These are phyloP conservation scores for Burhinus bistriatus DNA, from an alignment of 2,113 vertebrate genomes.

Conservation along the genomic window DNA sequence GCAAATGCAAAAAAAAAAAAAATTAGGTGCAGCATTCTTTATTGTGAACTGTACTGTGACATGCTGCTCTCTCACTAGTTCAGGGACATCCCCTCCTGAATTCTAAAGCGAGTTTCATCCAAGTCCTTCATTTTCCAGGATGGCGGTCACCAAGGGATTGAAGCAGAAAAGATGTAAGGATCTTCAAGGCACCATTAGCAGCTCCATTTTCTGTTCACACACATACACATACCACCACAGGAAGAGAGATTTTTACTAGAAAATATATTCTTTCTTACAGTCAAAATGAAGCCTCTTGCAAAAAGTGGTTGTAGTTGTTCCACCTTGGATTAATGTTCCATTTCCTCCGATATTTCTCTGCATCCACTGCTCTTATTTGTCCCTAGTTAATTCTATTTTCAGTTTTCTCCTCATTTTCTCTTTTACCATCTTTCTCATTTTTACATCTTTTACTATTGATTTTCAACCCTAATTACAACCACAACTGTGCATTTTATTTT, in stretches of 20 bases:
- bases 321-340: slow-evolving; percentile 1
- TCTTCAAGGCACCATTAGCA: slow-evolving; percentile 32
- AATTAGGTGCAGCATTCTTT: not conserved
- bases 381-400: not conserved
- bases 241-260: not conserved
- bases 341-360: not conserved
- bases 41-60: not conserved
- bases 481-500: slow-evolving; percentile 59
- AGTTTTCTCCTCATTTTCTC: slow-evolving; percentile 10
- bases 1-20: not conserved
- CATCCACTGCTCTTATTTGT: slow-evolving; percentile 1
- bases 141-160: not conserved
- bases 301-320: not conserved
- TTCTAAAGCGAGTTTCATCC: not conserved
- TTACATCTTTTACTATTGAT: slow-evolving; percentile 52
- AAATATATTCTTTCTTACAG: not conserved
- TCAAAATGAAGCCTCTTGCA: not conserved
- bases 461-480: slow-evolving; percentile 48
- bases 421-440: slow-evolving; percentile 2
- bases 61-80: not conserved
- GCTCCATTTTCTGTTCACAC: not conserved
- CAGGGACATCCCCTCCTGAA: slow-evolving; percentile 13
- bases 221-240: not conserved
- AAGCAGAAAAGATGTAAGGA: not conserved
- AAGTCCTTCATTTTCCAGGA: slow-evolving; percentile 8